A percentile compares a stretch with the other conserved stretches of the same genome.
These are phyloP conservation scores for Xanthia icteritia DNA, from an alignment of 2,888 invertebrate species.

Conservation along the genomic window DNA sequence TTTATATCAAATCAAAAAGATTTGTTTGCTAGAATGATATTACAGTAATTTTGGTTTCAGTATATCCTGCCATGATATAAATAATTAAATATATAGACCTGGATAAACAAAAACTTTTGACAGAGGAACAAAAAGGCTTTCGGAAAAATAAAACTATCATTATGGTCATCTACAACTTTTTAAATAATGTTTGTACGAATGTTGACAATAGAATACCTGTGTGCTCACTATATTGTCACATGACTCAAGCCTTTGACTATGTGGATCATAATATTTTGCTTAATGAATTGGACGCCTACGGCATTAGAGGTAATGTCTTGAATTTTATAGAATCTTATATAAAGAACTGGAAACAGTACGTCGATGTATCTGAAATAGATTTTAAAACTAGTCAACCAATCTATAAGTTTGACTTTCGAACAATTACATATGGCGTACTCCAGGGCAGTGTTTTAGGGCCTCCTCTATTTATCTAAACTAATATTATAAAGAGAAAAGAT, in stretches of 20 bases:
- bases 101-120: slow-evolving; percentile 2
- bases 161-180: too few relatives aligned
- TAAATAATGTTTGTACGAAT: neutral
- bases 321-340: neutral
- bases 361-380: neutral
- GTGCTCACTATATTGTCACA: neutral
- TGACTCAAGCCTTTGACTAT: neutral
- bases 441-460: too few relatives aligned
- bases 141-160: neutral
- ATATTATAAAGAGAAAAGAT: too few relatives aligned
- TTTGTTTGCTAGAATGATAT: too few relatives aligned
- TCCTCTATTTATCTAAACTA: too few relatives aligned
- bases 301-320: neutral
- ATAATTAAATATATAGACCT: too few relatives aligned
- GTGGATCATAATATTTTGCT: neutral
- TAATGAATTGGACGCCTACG: neutral
- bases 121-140: neutral
- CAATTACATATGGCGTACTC: too few relatives aligned
- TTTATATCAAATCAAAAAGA: too few relatives aligned
- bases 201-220: neutral
- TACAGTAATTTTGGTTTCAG: too few relatives aligned
- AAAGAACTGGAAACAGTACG: neutral
- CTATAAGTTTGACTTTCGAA: too few relatives aligned
- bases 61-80: too few relatives aligned
- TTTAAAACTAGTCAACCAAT: neutral